phyloP scores from a whole-genome alignment of 1,140 invertebrate genomes.

The Phymorhynchus buccinoides region DNA sequence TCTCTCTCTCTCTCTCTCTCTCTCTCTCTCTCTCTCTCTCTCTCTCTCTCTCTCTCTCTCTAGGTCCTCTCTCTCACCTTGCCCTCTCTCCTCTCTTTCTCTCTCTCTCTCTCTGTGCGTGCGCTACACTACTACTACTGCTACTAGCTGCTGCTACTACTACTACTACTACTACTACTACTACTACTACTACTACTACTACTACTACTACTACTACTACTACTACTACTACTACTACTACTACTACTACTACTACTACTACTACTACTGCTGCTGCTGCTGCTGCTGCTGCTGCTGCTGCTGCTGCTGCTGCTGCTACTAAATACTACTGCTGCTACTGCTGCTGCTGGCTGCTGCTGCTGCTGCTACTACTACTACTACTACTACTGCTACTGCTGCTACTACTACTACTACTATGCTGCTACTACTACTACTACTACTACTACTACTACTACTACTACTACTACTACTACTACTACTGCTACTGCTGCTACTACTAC shows the following conservation, averaged over 20 bases:
- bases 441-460: not conserved
- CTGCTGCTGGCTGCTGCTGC: not conserved
- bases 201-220: slow-evolving; percentile 13
- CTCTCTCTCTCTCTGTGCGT: too few relatives aligned
- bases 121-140: slow-evolving; percentile 18
- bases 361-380: slow-evolving; percentile 13
- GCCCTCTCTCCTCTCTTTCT: too few relatives aligned
- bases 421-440: not conserved
- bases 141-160: slow-evolving; percentile 20
- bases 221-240: not conserved
- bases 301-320: not conserved
- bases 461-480: not conserved
- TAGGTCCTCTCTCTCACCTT: too few relatives aligned
- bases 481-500: not conserved
- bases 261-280: not conserved
- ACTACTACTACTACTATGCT: not conserved
- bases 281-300: not conserved
- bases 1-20: too few relatives aligned
- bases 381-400: slow-evolving; percentile 6
- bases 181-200: slow-evolving; percentile 10
- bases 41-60: too few relatives aligned
- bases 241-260: not conserved
- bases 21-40: too few relatives aligned
- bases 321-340: slow-evolving; percentile 3
- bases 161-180: slow-evolving; percentile 10